Conservation (phyloP, 2,113 vertebrate genomes). For the Siniperca knerii region DNA sequence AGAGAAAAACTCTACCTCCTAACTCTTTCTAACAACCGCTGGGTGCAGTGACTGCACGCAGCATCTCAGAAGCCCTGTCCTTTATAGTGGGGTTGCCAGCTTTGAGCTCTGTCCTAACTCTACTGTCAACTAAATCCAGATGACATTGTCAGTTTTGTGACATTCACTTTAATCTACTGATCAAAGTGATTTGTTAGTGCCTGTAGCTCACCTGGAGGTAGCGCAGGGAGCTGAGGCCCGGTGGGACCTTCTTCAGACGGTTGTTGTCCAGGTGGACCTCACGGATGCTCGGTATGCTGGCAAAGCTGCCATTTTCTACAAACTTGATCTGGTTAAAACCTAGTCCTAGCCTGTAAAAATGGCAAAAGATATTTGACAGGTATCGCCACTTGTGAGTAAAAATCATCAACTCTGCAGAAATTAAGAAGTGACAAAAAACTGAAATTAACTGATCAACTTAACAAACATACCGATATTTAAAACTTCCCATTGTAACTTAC, state of each 20-base stretch:
- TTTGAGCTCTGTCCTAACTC: not conserved
- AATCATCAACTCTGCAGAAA: not conserved
- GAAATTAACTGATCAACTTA: not conserved
- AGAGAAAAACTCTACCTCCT: not conserved
- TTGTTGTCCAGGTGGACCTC: constrained; percentile 96
- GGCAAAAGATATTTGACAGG: not conserved
- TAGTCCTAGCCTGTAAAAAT: constrained; percentile 88
- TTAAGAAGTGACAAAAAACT: not conserved
- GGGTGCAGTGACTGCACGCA: not conserved
- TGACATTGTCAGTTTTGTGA: not conserved
- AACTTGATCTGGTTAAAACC: constrained; percentile 94
- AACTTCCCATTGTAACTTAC: not conserved
- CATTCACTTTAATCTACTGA: not conserved
- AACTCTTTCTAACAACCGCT: too few relatives aligned
- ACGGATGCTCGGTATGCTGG: constrained; percentile 89
- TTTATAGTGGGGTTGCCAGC: not conserved
- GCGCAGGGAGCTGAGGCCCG: constrained; percentile 89
- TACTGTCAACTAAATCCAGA: not conserved
- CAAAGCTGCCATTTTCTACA: constrained; percentile 94
- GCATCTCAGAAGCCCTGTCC: not conserved
- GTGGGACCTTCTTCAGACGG: constrained; percentile 92
- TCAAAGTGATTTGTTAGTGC: not conserved
- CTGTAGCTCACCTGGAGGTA: constrained; percentile 90
- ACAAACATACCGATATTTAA: not conserved
- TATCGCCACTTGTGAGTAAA: not conserved